Evolutionary conservation across 2,113 vertebrate genomes (phyloP).

Genomic region (Hemibagrus wyckioides): DNA sequence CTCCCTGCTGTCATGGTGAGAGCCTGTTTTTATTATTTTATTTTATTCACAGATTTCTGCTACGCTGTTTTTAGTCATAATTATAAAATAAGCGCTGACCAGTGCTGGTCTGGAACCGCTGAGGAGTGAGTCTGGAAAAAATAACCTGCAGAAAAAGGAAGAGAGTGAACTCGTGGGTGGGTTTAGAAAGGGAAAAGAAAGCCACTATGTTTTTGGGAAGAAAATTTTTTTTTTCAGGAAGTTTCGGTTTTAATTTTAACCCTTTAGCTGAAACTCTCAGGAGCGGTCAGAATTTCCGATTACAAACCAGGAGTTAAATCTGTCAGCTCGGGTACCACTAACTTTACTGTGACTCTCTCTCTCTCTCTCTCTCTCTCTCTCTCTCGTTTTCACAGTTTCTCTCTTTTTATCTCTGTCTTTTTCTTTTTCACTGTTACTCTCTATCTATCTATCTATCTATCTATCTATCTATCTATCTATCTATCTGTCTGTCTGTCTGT

Average conservation of each 20-base stretch:
- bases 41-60: not conserved
- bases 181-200: not conserved
- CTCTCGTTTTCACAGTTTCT: no score
- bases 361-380: no score
- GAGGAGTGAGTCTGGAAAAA: not conserved
- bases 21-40: conserved; percentile 19
- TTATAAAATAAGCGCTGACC: not conserved
- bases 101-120: not conserved
- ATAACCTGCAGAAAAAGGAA: conserved; percentile 9
- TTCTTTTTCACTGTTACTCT: no score
- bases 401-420: no score
- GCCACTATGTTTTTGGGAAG: not conserved
- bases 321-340: not conserved
- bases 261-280: not conserved
- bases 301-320: no score
- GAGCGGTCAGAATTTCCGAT: no score
- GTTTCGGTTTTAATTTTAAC: not conserved
- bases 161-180: conserved; percentile 10
- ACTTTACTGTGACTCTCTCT: no score
- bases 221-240: not conserved
- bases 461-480: no score
- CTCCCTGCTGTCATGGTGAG: conserved; percentile 94
- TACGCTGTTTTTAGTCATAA: not conserved
- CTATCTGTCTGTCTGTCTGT: no score
- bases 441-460: not conserved